Conservation (phyloP, 2,113 vertebrate species). For the Barbus barbus region DNA sequence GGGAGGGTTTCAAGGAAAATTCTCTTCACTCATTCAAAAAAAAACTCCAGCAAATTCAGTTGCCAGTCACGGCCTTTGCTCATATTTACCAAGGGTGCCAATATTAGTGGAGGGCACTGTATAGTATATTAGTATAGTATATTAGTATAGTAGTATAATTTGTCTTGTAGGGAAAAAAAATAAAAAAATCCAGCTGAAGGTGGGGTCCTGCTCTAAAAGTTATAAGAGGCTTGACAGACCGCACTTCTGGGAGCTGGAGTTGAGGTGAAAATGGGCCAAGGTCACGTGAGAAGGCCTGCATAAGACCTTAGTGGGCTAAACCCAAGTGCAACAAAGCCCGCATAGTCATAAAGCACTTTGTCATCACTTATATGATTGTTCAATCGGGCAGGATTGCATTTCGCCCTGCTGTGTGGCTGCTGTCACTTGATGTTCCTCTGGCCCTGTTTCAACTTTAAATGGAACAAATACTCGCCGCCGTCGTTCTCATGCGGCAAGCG, state of each 20-base stretch:
- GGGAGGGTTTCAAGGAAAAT: too few relatives aligned
- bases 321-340: conserved; percentile 59
- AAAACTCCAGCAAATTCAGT: too few relatives aligned
- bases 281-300: conserved; percentile 64
- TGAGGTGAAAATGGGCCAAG: conserved; percentile 71
- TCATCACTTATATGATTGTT: conserved; percentile 78
- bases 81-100: too few relatives aligned
- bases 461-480: conserved; percentile 58
- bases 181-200: too few relatives aligned
- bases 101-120: too few relatives aligned
- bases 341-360: conserved; percentile 78
- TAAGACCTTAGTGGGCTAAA: conserved; percentile 64
- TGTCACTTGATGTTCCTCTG: conserved; percentile 69
- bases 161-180: too few relatives aligned
- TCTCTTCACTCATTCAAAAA: too few relatives aligned
- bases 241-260: background rate
- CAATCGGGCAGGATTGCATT: conserved; percentile 74
- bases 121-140: too few relatives aligned
- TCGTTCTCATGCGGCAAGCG: conserved; percentile 54
- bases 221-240: too few relatives aligned
- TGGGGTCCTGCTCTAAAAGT: too few relatives aligned
- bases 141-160: too few relatives aligned
- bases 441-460: conserved; percentile 73
- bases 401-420: conserved; percentile 49
- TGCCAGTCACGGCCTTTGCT: too few relatives aligned